Evolutionary conservation across 1,140 invertebrate species (phyloP), one percentile per base, ranked within the genome.

Genomic region (Neodiprion virginianus): DNA sequence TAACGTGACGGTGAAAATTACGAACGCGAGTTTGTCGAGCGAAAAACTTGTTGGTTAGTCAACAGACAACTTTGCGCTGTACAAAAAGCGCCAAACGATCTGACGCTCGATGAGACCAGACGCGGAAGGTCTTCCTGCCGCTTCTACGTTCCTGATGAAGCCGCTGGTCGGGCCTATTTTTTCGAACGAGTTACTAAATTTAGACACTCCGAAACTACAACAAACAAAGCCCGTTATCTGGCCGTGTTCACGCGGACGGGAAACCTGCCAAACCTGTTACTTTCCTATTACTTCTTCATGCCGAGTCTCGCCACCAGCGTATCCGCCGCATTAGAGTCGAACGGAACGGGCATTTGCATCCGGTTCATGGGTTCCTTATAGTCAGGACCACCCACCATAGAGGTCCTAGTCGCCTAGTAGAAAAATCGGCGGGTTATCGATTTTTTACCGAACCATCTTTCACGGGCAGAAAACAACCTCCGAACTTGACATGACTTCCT

Each of bases 391-490:
- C 28, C 28, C 28, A 40, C 28, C 28, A 40, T 0, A 40, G 28
- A 2, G 28, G 28, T 40, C 28, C 28, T 84, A 79, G 75, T 84
- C 77, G 76, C 82, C 83, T 84, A 84, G 77, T 84, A 76, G 75
- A 83, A 84, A 82, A 83, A 83, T 84, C 77, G 73, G 72, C 80
- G 49, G 66, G 78, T 77, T 82, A 84, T 84, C 83, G 83, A 84
- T 84, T 82, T 79, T 78, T 78, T 73, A 40, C 74, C 77, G 74
- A 83, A 80, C 79, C 73, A 78, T 75, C 76, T 67, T 74, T 72
- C 49, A 49, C 28, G 68, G 9, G 23, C n/a, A 17, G 61, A 14
- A 73, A 40, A 17, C 69, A 49, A 79, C 70, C 71, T 74, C 82
- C 73, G 74, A 66, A 48, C 21, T n/a, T 10, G 14, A 61, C 71